Percentiles rank a stretch among this genome's conserved stretches.
phyloP scores from a whole-genome alignment of 2,888 invertebrate genomes.

The Masnerella sp. region DNA sequence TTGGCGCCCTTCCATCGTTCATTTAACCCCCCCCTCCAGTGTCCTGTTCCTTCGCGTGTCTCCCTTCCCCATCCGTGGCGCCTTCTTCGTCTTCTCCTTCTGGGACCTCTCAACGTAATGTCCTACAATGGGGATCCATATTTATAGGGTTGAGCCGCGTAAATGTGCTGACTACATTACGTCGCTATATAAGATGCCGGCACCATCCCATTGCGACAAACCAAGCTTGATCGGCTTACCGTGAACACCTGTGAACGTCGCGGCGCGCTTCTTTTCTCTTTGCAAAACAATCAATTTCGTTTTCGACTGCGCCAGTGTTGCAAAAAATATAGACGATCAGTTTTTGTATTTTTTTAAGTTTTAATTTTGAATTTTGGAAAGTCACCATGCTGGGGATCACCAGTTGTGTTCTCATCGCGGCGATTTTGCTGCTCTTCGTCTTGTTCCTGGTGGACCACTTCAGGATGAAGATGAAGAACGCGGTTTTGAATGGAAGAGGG shows the following conservation, averaged over 20 bases:
- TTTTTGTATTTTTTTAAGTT: neutral
- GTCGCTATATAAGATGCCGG: constrained; percentile 75
- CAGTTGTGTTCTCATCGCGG: constrained; percentile 66
- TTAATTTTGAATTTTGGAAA: neutral
- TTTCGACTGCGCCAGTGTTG: neutral
- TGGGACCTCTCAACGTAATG: constrained; percentile 54
- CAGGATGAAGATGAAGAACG: constrained; percentile 58
- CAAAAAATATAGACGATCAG: no score
- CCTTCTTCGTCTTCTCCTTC: constrained; percentile 68
- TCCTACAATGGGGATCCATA: constrained; percentile 69
- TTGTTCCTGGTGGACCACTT: constrained; percentile 66
- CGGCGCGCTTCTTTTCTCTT: constrained; percentile 20
- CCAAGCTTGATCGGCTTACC: constrained; percentile 73
- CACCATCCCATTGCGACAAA: constrained; percentile 75
- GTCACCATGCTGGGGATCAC: constrained; percentile 21
- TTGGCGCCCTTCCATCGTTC: constrained; percentile 38
- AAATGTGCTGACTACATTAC: constrained; percentile 77
- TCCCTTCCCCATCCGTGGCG: constrained; percentile 21
- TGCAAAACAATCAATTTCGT: neutral
- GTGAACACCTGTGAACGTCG: constrained; percentile 39
- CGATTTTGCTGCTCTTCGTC: no score
- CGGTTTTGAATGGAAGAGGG: constrained; percentile 55
- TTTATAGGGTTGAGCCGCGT: constrained; percentile 72
- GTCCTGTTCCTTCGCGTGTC: constrained; percentile 7
- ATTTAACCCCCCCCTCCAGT: constrained; percentile 15